A percentile compares a stretch with the other conserved stretches of the same genome.
Evolutionary conservation across 92 coral and sea anemone genomes (phyloP).

Genomic region (Heteractis magnifica): DNA sequence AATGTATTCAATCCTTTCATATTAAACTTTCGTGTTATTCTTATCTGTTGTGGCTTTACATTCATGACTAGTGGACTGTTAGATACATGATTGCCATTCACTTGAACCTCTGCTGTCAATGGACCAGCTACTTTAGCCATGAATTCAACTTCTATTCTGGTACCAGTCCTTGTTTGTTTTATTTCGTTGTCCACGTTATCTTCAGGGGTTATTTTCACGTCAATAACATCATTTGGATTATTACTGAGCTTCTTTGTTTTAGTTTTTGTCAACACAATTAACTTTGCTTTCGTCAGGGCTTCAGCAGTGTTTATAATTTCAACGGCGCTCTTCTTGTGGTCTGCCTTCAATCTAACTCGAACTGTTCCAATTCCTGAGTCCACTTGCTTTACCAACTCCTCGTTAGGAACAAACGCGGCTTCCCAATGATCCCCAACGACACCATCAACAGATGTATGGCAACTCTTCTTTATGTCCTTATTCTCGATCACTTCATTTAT

Average conservation of each 20-base stretch:
- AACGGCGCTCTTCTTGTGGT: neutral
- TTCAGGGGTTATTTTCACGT: neutral
- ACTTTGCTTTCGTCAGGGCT: neutral
- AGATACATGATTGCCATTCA: slow-evolving; percentile 14
- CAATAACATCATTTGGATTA: neutral
- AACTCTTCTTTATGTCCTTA: no score
- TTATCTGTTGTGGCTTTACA: neutral
- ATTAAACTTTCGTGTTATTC: neutral
- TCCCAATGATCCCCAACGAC: no score
- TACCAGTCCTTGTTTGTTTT: neutral
- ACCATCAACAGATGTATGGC: no score
- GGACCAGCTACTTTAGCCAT: slow-evolving; percentile 15
- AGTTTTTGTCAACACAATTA: neutral
- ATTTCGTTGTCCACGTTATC: neutral
- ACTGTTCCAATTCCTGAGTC: neutral
- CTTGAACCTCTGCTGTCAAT: slow-evolving; percentile 12
- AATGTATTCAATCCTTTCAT: neutral
- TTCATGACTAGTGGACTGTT: slow-evolving; percentile 13
- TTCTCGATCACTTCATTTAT: no score
- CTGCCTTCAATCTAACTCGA: no score
- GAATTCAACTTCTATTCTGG: neutral
- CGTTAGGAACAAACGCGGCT: neutral
- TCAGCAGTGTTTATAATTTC: no score
- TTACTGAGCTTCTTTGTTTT: neutral
- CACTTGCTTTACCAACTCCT: neutral